Conservation (phyloP, 2,888 invertebrate species). For the Hirudinaria manillensis region DNA sequence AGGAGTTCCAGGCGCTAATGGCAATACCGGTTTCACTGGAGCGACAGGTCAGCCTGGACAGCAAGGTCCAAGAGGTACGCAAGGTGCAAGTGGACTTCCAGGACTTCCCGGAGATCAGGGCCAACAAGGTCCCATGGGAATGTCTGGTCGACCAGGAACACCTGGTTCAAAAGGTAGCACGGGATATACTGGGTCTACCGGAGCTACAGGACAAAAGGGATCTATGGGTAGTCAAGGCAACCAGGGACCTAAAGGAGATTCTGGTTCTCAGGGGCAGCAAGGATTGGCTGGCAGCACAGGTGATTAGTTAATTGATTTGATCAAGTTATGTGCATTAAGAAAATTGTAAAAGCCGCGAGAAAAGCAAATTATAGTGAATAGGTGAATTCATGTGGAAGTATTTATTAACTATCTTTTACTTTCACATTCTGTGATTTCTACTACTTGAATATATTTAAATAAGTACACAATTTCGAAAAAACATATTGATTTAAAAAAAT, state of each 20-base stretch:
- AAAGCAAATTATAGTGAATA: too few relatives aligned
- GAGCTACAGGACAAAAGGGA: conserved; percentile 32
- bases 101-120: conserved; percentile 28
- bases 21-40: conserved; percentile 35
- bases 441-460: too few relatives aligned
- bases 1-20: conserved; percentile 34
- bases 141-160: conserved; percentile 26
- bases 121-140: conserved; percentile 8
- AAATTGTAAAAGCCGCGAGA: too few relatives aligned
- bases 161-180: conserved; percentile 27
- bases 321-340: background rate
- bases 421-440: too few relatives aligned
- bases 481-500: too few relatives aligned
- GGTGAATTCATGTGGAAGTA: too few relatives aligned
- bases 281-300: conserved; percentile 34
- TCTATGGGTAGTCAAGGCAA: conserved; percentile 30
- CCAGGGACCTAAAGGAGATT: conserved; percentile 30
- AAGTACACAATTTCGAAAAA: too few relatives aligned
- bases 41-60: conserved; percentile 33
- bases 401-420: too few relatives aligned
- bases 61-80: conserved; percentile 32
- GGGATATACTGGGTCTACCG: conserved; percentile 32
- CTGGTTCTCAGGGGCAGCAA: conserved; percentile 27
- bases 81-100: conserved; percentile 27
- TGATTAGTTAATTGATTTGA: background rate